phyloP scores from a whole-genome alignment of 2,113 vertebrate species.

The Glaucomys volans region DNA sequence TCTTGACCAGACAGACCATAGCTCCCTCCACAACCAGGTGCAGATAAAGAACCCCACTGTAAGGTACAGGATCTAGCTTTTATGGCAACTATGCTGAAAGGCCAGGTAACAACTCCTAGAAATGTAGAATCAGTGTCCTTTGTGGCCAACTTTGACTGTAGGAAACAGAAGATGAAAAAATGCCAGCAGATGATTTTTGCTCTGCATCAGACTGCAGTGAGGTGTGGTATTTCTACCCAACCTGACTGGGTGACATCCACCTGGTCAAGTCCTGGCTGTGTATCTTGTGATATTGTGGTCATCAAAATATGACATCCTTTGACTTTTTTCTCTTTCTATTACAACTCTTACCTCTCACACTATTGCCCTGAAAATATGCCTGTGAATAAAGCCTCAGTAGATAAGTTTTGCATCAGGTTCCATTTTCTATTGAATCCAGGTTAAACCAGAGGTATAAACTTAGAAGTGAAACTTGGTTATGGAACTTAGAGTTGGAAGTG shows the following conservation, averaged over 20 bases:
- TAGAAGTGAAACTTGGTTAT: neutral
- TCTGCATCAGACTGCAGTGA: neutral
- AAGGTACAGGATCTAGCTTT: neutral
- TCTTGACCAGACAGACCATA: neutral
- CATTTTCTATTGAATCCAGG: neutral
- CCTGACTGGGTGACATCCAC: neutral
- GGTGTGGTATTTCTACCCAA: neutral
- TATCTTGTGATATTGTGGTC: neutral
- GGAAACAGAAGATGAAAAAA: neutral
- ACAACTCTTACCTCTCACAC: neutral
- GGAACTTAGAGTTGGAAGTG: neutral
- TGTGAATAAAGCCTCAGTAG: neutral
- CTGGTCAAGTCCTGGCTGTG: neutral
- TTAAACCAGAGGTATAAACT: neutral
- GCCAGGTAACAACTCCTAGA: neutral
- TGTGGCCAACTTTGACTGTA: neutral
- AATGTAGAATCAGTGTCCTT: neutral
- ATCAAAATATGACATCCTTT: neutral
- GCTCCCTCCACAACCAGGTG: neutral
- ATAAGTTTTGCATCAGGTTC: neutral
- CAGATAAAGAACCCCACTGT: neutral
- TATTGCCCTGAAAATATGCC: neutral
- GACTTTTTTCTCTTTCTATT: neutral
- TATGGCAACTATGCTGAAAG: neutral
- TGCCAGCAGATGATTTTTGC: neutral